Conservation (phyloP, 2,113 vertebrate species). For the Ptychochromis oligacanthus region DNA sequence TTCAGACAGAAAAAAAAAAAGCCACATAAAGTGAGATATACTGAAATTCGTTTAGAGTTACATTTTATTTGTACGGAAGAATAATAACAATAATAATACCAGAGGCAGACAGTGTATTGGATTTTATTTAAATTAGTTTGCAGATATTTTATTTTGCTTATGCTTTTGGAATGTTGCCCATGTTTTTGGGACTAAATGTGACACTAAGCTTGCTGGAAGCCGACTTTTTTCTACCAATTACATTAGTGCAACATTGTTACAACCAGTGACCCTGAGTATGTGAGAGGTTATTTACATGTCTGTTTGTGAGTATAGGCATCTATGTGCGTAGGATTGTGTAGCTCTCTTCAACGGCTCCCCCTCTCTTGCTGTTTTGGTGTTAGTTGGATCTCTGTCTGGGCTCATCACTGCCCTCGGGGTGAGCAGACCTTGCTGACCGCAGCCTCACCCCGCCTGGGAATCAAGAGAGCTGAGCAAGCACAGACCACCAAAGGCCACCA, state of each 20-base stretch:
- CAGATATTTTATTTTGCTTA: background rate
- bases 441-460: conserved; percentile 12
- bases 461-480: conserved; percentile 30
- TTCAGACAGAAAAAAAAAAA: background rate
- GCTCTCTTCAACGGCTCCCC: background rate
- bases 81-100: background rate
- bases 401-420: conserved; percentile 27
- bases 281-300: background rate
- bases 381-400: conserved; percentile 18
- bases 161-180: background rate
- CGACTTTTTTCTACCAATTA: background rate
- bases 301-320: background rate
- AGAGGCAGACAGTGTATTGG: background rate
- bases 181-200: background rate
- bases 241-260: background rate
- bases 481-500: background rate
- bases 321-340: background rate
- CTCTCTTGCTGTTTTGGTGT: background rate
- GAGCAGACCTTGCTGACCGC: conserved; percentile 28
- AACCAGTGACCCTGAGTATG: background rate
- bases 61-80: background rate
- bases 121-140: background rate
- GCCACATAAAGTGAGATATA: background rate
- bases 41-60: background rate
- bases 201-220: background rate